phyloP scores from a whole-genome alignment of 1,140 invertebrate species.

The Tenebrio molitor region DNA sequence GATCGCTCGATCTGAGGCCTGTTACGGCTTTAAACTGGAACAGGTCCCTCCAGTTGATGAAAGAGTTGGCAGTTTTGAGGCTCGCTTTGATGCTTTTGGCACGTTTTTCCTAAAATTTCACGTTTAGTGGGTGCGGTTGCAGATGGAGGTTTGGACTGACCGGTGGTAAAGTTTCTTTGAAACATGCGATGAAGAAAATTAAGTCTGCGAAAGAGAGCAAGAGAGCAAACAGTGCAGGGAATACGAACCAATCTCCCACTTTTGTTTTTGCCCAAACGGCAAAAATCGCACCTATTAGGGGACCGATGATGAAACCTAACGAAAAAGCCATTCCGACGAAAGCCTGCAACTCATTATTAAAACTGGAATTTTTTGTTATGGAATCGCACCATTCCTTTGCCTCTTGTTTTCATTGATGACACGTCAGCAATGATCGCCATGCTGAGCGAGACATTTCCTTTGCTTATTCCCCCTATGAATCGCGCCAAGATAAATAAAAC shows the following conservation, averaged over 20 bases:
- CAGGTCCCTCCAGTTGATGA: slow-evolving; percentile 72
- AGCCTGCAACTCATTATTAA: slow-evolving; percentile 77
- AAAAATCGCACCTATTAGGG: slow-evolving; percentile 94
- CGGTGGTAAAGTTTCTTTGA: slow-evolving; percentile 89
- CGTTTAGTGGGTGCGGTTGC: no score
- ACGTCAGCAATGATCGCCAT: slow-evolving; percentile 97
- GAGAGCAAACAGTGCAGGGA: slow-evolving; percentile 90
- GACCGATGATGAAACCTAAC: slow-evolving; percentile 96
- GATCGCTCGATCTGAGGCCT: slow-evolving; percentile 72
- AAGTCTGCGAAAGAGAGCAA: slow-evolving; percentile 84
- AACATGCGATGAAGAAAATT: slow-evolving; percentile 79
- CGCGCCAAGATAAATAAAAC: slow-evolving; percentile 92
- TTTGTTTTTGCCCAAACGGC: slow-evolving; percentile 77
- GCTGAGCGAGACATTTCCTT: slow-evolving; percentile 95
- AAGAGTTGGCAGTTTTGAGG: slow-evolving; percentile 80
- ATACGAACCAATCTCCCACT: slow-evolving; percentile 81
- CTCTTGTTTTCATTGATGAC: slow-evolving; percentile 83
- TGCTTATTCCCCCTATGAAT: slow-evolving; percentile 94
- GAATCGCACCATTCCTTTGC: slow-evolving; percentile 90
- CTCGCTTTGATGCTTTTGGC: slow-evolving; percentile 73
- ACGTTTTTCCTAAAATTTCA: slow-evolving; percentile 78
- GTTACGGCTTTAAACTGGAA: slow-evolving; percentile 76
- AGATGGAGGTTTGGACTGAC: slow-evolving; percentile 61
- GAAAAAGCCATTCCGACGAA: slow-evolving; percentile 98
- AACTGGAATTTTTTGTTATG: neutral